Evolutionary conservation across 1,140 invertebrate genomes (phyloP).

Genomic region (Zaprionus tsacasi): DNA sequence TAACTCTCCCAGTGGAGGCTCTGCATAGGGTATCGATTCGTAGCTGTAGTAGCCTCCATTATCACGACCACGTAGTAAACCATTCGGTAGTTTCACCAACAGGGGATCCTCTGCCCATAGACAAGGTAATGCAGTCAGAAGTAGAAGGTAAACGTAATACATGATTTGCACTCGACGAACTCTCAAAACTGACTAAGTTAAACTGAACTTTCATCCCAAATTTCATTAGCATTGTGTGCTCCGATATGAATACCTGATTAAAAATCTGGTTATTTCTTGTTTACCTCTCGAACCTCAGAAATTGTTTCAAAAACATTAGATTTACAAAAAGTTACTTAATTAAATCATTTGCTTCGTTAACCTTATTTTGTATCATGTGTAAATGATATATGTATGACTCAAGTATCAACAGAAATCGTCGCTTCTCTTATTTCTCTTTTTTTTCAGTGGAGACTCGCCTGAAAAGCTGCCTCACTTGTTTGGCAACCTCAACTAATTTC

Average conservation of each 20-base stretch:
- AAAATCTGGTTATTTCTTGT: neutral
- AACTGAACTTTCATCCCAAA: neutral
- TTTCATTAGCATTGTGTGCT: neutral
- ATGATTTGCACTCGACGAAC: constrained; percentile 5
- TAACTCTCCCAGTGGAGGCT: constrained; percentile 16
- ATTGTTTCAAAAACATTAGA: neutral
- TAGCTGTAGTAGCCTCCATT: constrained; percentile 61
- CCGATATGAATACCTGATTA: neutral
- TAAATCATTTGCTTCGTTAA: neutral
- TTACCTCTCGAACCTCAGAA: neutral
- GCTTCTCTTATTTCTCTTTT: neutral
- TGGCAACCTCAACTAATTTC: neutral
- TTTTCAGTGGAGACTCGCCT: neutral
- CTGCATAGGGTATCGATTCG: constrained; percentile 33
- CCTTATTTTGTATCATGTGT: neutral
- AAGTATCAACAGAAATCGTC: neutral
- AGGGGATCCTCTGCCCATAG: constrained; percentile 20
- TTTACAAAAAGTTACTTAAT: neutral
- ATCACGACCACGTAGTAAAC: constrained; percentile 85
- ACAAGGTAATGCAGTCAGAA: constrained; percentile 1
- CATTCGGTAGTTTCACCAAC: constrained; percentile 64
- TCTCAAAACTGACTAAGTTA: constrained; percentile 1
- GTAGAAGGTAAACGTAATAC: neutral
- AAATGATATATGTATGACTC: neutral
- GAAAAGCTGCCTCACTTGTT: neutral